Conservation (phyloP, 2,113 vertebrate genomes). For the Chionodraco myersi region DNA sequence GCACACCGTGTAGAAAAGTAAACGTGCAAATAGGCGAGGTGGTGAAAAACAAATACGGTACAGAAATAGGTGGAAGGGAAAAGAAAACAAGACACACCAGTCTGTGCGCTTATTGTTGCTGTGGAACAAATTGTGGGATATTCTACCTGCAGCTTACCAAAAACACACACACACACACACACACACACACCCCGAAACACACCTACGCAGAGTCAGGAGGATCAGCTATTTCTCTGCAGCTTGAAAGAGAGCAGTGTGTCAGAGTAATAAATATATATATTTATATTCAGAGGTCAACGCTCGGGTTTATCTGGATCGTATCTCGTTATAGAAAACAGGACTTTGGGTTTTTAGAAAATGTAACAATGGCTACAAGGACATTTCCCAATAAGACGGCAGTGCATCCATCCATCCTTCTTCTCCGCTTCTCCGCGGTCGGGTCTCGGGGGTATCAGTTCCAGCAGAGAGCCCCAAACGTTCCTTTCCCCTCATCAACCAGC, state of each 20-base stretch:
- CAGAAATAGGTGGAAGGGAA: constrained; percentile 43
- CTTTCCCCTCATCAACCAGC: too few species aligned
- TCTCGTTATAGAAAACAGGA: too few species aligned
- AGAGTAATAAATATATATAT: constrained; percentile 26
- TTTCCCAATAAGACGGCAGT: too few species aligned
- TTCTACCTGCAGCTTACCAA: constrained; percentile 46
- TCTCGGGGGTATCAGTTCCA: too few species aligned
- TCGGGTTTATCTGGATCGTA: too few species aligned
- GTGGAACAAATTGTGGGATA: not conserved
- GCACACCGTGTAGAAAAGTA: constrained; percentile 37
- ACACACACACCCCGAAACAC: constrained; percentile 47
- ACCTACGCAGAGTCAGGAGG: too few species aligned
- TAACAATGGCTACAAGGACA: too few species aligned
- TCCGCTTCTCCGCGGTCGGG: too few species aligned
- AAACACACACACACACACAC: not conserved
- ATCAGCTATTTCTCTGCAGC: constrained; percentile 28
- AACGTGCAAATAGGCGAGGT: constrained; percentile 53
- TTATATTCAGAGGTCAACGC: too few species aligned
- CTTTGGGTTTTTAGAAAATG: too few species aligned
- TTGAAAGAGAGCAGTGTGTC: constrained; percentile 74
- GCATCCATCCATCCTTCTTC: too few species aligned
- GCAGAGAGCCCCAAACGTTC: too few species aligned
- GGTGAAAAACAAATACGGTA: constrained; percentile 51
- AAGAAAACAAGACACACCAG: constrained; percentile 25
- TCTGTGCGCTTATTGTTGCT: constrained; percentile 35